Base-by-base conservation (phyloP, 2,113 vertebrate species). In the Oceanodroma tethys region DNA sequence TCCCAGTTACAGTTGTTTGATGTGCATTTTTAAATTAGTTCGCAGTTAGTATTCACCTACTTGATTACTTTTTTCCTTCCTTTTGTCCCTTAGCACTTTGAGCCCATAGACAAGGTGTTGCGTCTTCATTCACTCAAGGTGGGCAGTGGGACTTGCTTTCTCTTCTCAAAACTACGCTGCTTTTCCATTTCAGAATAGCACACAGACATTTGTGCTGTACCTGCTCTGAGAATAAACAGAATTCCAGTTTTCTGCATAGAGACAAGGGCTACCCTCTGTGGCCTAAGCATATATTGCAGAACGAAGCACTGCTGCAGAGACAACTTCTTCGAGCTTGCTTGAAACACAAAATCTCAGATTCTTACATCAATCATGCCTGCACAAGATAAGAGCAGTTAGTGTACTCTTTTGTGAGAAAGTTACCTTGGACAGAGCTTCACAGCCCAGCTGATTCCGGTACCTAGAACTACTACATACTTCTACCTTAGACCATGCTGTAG, bases 241-340 rank as follows among this genome's bases (percentile, higher is more conserved):
- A 74, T 15, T 30, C 18, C 55, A 55, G 16, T 34, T 62, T 17
- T 50, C 72, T 93, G 56, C 56, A 59, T 27, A 84, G 52, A 72
- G 27, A 47, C 65, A 79, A 90, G 48, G 84, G 87, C 90, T 90
- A 58, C 74, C 66, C 87, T 94, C 73, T 87, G 89, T 94, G 78
- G 87, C 73, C 84, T 85, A 83, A 91, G 25, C 21, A 75, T 4
- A 67, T 3, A 87, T 32, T 95, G 93, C 86, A 95, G 74, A 82
- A 11, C 0, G 0, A 68, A 90, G 30, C n/a, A 75, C n/a, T 88
- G 43, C 48, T 83, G 48, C 48, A 86, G 47, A 50, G 52, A 16
- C 29, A 75, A 4, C 43, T 36, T 52, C 16, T 47, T 50, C 47
- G 52, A 20, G 14, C 20, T 13, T 72, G 17, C 16, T 67, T 68